Percentiles rank a stretch among this genome's conserved stretches.
Conservation (phyloP, 2,113 vertebrate species). For the Zeus faber region DNA sequence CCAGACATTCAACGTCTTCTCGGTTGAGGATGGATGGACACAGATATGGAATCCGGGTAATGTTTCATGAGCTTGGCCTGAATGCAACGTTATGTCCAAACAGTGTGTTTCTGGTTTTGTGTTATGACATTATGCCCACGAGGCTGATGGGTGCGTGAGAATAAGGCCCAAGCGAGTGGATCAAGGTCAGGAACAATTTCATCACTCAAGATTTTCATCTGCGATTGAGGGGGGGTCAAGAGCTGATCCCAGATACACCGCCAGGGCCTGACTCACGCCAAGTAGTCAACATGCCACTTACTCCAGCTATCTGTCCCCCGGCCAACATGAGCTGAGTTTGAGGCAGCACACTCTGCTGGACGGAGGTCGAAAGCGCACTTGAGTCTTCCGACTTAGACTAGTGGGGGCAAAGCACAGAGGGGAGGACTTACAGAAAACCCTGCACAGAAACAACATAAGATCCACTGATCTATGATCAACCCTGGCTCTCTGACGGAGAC, state of each 20-base stretch:
- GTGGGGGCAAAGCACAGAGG: conserved; percentile 64
- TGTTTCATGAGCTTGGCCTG: neutral
- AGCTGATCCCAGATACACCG: conserved; percentile 24
- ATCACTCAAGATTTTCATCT: conserved; percentile 12
- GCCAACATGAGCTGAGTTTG: conserved; percentile 97
- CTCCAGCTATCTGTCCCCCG: conserved; percentile 95
- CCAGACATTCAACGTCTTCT: conserved; percentile 6
- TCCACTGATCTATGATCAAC: no score
- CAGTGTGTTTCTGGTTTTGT: neutral
- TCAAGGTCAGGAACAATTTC: conserved; percentile 34
- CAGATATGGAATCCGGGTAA: conserved; percentile 28
- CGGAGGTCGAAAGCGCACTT: conserved; percentile 84
- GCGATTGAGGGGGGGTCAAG: neutral
- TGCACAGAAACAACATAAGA: neutral
- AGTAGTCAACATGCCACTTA: conserved; percentile 75
- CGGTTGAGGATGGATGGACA: conserved; percentile 6
- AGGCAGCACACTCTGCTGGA: conserved; percentile 90
- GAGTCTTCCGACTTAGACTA: conserved; percentile 94
- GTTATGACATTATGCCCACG: conserved; percentile 31
- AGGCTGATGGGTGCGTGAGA: conserved; percentile 8
- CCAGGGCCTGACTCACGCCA: conserved; percentile 29
- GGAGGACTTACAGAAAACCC: conserved; percentile 24
- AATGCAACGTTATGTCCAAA: conserved; percentile 33
- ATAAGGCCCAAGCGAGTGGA: conserved; percentile 29
- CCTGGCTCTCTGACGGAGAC: no score